Evolutionary conservation across 2,888 invertebrate genomes (phyloP), one percentile per base, ranked within the genome.

Genomic region (Prosopocoilus inquinatus): DNA sequence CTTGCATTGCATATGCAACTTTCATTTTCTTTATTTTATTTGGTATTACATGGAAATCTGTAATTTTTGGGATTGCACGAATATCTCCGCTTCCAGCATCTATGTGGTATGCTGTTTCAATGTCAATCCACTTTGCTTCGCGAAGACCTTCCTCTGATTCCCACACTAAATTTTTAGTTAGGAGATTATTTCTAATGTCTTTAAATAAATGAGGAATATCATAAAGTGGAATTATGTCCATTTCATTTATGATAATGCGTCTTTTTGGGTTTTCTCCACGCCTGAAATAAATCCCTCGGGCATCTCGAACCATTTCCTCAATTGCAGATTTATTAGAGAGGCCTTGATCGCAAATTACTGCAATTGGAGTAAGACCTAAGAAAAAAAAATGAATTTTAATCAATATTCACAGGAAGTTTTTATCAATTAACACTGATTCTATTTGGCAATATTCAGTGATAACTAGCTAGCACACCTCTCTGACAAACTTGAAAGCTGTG

Each of bases 181-280:
- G 20, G 1, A 45, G 20, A 16, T 45, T 28, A 20, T 45, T 16
- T 16, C 45, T 16, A 1, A 45, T 45, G n/a, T 28, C 20, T 45
- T 45, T 45, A 13, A 45, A 45, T 20, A 45, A 45, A 16, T 45
- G 28, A 3, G 45, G 45, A 9, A 45, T 12, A 45, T 45, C 28
- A 45, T 45, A 45, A 11, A 45, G 45, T 16, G 45, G 45, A 32
- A 45, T 16, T 9, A 45, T 45, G 3, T 44, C 44, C 7, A 32
- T 11, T 9, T 28, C 1, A 7, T 45, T 12, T 32, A 45, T 45
- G 3, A 45, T 13, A 32, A 45, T 12, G 4, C 20, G 15, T n/a
- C 45, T 9, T 16, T 44, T 20, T 3, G 45, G 16, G 9, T 8
- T 45, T 45, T 32, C 20, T 11, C 45, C 45, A 8, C 13, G n/a